Evolutionary conservation across 2,113 vertebrate species (phyloP), one percentile per base, ranked within the genome.

Genomic region (Hiodon alosoides): DNA sequence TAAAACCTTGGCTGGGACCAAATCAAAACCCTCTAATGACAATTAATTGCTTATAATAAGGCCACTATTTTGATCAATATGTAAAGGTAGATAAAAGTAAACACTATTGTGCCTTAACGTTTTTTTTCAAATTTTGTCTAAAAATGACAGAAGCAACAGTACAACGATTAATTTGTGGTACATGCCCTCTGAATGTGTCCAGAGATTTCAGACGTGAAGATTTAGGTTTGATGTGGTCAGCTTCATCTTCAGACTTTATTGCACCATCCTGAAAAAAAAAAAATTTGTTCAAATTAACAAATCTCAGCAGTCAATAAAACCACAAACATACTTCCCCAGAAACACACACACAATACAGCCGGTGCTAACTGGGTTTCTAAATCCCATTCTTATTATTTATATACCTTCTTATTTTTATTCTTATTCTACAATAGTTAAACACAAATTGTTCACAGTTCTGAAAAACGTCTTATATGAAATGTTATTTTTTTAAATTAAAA

Each of bases 171-270:
- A 11, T 82, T 81, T 85, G 81, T 70, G 16, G 57, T 67, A 85
- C 88, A 80, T 89, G 89, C 83, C 84, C 90, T 86, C 89, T 84
- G 78, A 93, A 88, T 7, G 83, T 79, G 73, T 89, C 87, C 84
- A 90, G 71, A 51, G 87, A 88, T 83, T 82, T 83, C 78, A 93
- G 75, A 57, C 78, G 87, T 67, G 82, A 74, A 8, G 78, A 65
- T 78, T 85, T 86, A 50, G 82, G 57, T 71, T 84, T 78, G 50
- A 77, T 3, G 57, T 52, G 53, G 6, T 46, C 55, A 16, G 53
- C 31, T 0, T 81, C 82, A 10, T 7, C 60, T 75, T 80, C 82
- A 76, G 4, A 17, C 69, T 47, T 71, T n/a, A 59, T 55, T 0
- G 69, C 6, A 11, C 5, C 72, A 1, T 81, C 70, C 79, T 87